Evolutionary conservation across 2,797 vertebrate species (phyloP), one percentile per base, ranked within the genome.

Genomic region (Coluber constrictor): DNA sequence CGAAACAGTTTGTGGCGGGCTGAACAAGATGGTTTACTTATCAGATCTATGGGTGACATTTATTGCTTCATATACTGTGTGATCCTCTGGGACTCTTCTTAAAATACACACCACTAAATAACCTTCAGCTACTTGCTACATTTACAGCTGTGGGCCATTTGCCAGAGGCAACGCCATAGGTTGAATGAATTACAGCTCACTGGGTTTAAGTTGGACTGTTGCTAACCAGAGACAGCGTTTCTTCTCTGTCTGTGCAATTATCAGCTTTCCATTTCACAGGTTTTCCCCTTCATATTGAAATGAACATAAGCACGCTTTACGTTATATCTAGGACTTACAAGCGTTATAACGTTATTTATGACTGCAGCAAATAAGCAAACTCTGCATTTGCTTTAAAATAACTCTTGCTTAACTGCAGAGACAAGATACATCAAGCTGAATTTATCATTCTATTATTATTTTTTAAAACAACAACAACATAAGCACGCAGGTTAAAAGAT

Each of bases 101-200:
- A 93, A 96, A 95, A 96, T 94, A 66, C 25, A 74, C 91, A 60
- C 23, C 87, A 86, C 93, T 95, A 96, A 95, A 96, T 96, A 93
- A 96, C 91, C 47, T 94, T 94, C 74, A 94, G 20, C 70, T 90
- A 91, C 29, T 79, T 95, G 37, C 66, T 92, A 3, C 57, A 47
- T 93, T 92, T 61, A 94, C 91, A 94, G 25, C 15, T 91, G 23
- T 92, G 59, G 43, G 5, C 7, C 56, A 56, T 91, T 87, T 95
- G 88, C 92, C 92, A 95, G 94, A 94, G 93, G 18, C 56, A 88
- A 92, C 83, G 6, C 0, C 9, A 92, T 87, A 89, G 43, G 7
- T 16, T 92, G 86, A 93, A 94, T 90, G 5, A 93, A 83, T 95
- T 94, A 93, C 89, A 95, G 87, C 87, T 59, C 9, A 88, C 87